Conservation (phyloP, 2,797 vertebrate genomes). For the Hyperoplus lanceolatus region DNA sequence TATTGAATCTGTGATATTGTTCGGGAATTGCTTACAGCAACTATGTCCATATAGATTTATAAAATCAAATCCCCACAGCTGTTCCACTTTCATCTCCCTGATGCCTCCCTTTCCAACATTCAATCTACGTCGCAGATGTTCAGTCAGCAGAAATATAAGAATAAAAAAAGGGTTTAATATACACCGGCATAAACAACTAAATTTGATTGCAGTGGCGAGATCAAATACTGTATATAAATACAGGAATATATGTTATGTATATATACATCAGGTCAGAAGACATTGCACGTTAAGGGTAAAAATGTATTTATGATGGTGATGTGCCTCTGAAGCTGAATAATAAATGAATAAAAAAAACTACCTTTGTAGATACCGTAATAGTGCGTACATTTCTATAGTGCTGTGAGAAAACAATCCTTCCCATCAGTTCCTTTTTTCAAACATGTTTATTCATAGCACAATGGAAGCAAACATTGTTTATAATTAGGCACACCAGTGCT, state of each 20-base stretch:
- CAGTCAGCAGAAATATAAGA: constrained; percentile 29
- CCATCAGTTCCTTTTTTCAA: constrained; percentile 12
- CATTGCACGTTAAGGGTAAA: not conserved
- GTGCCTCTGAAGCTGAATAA: not conserved
- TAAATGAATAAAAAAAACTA: not conserved
- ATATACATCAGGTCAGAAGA: not conserved
- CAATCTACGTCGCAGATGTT: constrained; percentile 26
- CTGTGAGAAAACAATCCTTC: not conserved
- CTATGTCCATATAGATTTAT: not conserved
- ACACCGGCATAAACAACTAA: not conserved
- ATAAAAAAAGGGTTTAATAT: constrained; percentile 5
- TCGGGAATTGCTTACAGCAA: not conserved
- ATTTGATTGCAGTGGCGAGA: not conserved
- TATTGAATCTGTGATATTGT: not conserved
- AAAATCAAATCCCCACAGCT: constrained; percentile 6
- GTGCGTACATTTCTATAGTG: not conserved
- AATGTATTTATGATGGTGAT: not conserved
- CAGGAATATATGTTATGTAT: not conserved
- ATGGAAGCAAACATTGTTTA: constrained; percentile 21
- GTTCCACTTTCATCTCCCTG: constrained; percentile 16
- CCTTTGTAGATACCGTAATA: not conserved
- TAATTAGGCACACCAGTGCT: constrained; percentile 30
- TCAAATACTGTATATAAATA: not conserved
- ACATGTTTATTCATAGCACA: constrained; percentile 39
- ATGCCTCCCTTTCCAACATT: constrained; percentile 18